Percentiles rank a stretch among this genome's conserved stretches.
These are phyloP conservation scores for Acridotheres tristis DNA, from an alignment of 2,797 vertebrate species.

Conservation along the genomic window DNA sequence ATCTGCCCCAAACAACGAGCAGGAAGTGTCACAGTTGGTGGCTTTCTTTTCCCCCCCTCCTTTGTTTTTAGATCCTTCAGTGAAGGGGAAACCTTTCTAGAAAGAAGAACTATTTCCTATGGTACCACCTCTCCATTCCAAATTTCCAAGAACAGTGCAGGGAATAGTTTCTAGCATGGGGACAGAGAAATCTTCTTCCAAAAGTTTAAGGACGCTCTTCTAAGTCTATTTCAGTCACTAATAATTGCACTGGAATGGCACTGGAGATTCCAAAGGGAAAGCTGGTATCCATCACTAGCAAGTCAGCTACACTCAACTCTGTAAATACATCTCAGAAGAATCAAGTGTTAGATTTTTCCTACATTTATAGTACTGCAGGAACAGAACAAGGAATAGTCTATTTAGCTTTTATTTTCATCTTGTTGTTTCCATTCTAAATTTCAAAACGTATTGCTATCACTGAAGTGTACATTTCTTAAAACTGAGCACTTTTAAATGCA, in stretches of 20 bases:
- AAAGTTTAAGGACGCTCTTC: background rate
- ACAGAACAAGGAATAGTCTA: background rate
- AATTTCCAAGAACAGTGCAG: background rate
- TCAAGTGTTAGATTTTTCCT: background rate
- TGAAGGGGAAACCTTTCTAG: background rate
- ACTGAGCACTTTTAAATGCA: background rate
- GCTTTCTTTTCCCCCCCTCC: rapidly evolving
- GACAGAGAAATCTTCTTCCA: background rate
- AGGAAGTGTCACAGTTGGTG: background rate
- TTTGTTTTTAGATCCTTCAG: background rate
- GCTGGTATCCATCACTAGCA: background rate
- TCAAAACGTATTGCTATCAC: background rate
- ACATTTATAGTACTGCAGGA: background rate
- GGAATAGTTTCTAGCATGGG: background rate
- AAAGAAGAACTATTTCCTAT: background rate
- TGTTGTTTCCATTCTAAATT: background rate
- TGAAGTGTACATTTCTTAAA: background rate
- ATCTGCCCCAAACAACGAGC: background rate
- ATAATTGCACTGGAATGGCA: background rate
- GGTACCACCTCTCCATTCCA: background rate
- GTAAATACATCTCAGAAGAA: background rate
- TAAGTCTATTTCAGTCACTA: background rate
- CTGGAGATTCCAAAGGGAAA: conserved; percentile 17
- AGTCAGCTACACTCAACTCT: background rate
- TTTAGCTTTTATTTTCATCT: background rate